Evolutionary conservation across 2,113 vertebrate genomes (phyloP), one percentile per base, ranked within the genome.

Genomic region (Scalopus aquaticus): DNA sequence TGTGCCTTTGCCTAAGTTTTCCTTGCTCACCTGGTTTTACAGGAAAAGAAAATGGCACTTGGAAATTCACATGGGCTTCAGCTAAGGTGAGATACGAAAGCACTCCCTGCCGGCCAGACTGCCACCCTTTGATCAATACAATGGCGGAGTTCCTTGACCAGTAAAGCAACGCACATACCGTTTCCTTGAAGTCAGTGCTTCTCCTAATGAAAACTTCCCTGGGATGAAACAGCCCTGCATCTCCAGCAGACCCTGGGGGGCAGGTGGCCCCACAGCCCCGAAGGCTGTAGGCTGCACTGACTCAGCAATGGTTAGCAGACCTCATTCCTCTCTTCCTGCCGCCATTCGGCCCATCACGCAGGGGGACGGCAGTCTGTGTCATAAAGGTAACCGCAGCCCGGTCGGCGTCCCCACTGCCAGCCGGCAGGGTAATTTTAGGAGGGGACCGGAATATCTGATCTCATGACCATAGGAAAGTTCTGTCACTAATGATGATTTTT

Each of bases 401-500:
- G n/a, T 32, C 2, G 15, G n/a, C 76, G 17, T 90, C 64, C 79
- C 87, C 77, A 67, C 15, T 58, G 54, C 49, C 32, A 80, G 30
- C 82, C 84, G 24, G 69, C 82, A 30, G 76, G 30, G 64, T 96
- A 5, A n/a, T 92, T 96, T 78, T 49, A 83, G 42, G 37, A 83
- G 73, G 39, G 1, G 15, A 0, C 73, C 0, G 86, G 37, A n/a
- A 30, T 92, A 64, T 35, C 82, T 95, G 87, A 95, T 39, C 70
- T 77, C 65, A 32, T 35, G 44, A 42, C 26, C 46, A 90, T 44
- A 81, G 64, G 97, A 93, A 95, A 79, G n/a, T 88, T 60, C 77
- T 65, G 76, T 93, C 95, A 44, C 79, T 56, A 51, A 94, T 94
- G 95, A 76, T 93, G 91, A 44, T 95, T 81, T 97, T 98, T 91